Conservation (phyloP, 2,888 invertebrate genomes). For the Xanthorhoe spadicearia region DNA sequence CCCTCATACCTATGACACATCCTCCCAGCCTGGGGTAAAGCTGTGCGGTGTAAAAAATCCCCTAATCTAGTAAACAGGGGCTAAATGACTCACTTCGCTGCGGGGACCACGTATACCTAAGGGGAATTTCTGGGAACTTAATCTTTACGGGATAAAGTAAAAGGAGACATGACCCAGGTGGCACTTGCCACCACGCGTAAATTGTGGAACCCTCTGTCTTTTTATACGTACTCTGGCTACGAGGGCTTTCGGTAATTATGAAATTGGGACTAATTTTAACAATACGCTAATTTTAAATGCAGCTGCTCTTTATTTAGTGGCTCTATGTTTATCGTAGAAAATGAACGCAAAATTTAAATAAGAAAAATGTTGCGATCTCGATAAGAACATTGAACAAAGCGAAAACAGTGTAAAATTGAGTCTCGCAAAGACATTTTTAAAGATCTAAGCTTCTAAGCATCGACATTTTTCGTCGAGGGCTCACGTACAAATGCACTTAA, state of each 20-base stretch:
- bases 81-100: conserved; percentile 82
- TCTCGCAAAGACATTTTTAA: conserved; percentile 29
- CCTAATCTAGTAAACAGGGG: conserved; percentile 84
- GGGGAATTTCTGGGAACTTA: conserved; percentile 77
- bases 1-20: conserved; percentile 69
- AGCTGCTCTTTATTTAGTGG: conserved; percentile 22
- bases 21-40: conserved; percentile 66
- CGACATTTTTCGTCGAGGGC: conserved; percentile 31
- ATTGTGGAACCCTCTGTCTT: conserved; percentile 74
- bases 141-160: conserved; percentile 83
- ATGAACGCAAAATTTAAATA: background rate
- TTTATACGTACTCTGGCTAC: conserved; percentile 57
- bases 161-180: conserved; percentile 84
- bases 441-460: conserved; percentile 31
- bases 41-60: conserved; percentile 80
- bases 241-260: conserved; percentile 68
- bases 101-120: conserved; percentile 69
- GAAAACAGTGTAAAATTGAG: conserved; percentile 24
- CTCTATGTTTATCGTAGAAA: conserved; percentile 4
- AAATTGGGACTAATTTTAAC: conserved; percentile 68
- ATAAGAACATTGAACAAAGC: conserved; percentile 9
- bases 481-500: conserved; percentile 43
- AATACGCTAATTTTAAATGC: conserved; percentile 54
- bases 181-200: conserved; percentile 69
- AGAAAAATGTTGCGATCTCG: background rate